Conservation (phyloP, 2,888 invertebrate genomes). For the Tachina grossa region DNA sequence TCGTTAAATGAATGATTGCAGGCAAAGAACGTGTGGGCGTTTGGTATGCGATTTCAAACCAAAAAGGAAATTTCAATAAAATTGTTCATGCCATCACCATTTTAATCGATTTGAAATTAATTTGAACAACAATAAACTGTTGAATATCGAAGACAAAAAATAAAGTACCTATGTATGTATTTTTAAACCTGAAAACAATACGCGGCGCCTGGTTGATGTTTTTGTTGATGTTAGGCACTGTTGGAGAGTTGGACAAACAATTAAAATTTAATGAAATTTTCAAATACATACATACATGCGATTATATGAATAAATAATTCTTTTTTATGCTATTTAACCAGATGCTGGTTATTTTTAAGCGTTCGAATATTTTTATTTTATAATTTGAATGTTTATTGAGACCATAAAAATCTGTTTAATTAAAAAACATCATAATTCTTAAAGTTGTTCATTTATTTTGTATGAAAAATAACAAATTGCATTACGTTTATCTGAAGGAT, state of each 20-base stretch:
- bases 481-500: slow-evolving; percentile 4
- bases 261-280: slow-evolving; percentile 55
- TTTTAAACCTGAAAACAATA: background rate
- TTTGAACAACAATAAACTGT: slow-evolving; percentile 51
- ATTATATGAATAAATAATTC: too few relatives aligned
- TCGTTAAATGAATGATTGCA: slow-evolving; percentile 52
- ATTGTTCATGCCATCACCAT: slow-evolving; percentile 15
- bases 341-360: slow-evolving; percentile 2
- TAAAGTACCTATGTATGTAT: too few relatives aligned
- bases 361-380: background rate
- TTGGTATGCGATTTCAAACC: slow-evolving; percentile 23
- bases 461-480: background rate
- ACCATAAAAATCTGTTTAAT: slow-evolving; percentile 47
- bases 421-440: slow-evolving; percentile 41
- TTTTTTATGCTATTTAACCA: background rate
- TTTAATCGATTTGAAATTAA: slow-evolving; percentile 64
- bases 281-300: background rate
- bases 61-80: slow-evolving; percentile 19
- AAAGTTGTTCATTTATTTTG: slow-evolving; percentile 41
- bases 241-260: slow-evolving; percentile 31
- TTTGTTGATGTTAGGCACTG: slow-evolving; percentile 18
- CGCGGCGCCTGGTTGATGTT: slow-evolving; percentile 15
- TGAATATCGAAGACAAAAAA: slow-evolving; percentile 38
- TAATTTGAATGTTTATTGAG: slow-evolving; percentile 20
- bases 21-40: slow-evolving; percentile 33